Conservation (phyloP, 1,140 invertebrate species). For the Trichogramma pretiosum region DNA sequence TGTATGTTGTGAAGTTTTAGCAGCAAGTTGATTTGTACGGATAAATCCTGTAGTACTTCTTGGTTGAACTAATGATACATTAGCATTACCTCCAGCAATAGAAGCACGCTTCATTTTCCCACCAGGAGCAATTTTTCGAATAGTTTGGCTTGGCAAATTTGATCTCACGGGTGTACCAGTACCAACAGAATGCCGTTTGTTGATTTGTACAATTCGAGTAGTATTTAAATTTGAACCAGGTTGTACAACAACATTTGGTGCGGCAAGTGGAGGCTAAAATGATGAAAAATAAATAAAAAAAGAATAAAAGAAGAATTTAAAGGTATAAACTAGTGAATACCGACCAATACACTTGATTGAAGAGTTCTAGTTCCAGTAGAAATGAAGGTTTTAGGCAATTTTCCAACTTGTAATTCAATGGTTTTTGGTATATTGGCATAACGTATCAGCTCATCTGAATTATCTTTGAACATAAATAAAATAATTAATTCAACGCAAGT, state of each 20-base stretch:
- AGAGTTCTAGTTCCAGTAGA: not conserved
- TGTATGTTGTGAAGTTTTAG: not conserved
- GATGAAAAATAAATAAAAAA: not conserved
- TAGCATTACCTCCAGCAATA: too few relatives aligned
- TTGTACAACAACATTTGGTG: constrained; percentile 11
- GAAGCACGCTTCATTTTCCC: constrained; percentile 30
- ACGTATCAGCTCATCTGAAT: constrained; percentile 1
- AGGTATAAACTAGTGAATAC: not conserved
- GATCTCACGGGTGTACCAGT: not conserved
- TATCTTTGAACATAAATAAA: constrained; percentile 1
- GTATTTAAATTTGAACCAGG: not conserved
- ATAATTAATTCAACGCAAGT: too few relatives aligned
- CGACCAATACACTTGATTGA: not conserved
- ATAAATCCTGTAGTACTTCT: constrained; percentile 1
- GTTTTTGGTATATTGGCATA: constrained; percentile 5
- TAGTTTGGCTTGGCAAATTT: constrained; percentile 17
- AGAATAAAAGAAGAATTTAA: not conserved
- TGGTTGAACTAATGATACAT: constrained; percentile 6
- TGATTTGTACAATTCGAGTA: constrained; percentile 5
- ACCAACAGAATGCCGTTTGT: constrained; percentile 2
- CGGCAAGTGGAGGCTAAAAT: constrained; percentile 1
- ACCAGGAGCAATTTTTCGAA: constrained; percentile 27
- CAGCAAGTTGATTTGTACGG: constrained; percentile 8
- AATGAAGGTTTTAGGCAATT: constrained; percentile 7
- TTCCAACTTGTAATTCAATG: constrained; percentile 1